Evolutionary conservation across 2,888 invertebrate species (phyloP), one percentile per base, ranked within the genome.

Genomic region (Drosophila gaucha): DNA sequence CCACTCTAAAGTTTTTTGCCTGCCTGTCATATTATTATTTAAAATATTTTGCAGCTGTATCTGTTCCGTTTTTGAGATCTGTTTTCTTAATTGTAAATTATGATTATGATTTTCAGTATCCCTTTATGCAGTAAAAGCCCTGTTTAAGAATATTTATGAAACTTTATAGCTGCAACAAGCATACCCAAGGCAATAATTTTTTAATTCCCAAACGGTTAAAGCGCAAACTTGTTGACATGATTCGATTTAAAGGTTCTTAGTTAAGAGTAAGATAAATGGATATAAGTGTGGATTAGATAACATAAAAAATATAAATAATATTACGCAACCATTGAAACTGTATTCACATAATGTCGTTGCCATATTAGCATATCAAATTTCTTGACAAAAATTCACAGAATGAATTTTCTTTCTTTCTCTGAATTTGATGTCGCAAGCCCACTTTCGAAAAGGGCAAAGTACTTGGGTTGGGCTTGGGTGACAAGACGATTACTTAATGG

Each of bases 401-500:
- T 16, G 28, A 54, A 14, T 35, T 31, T 39, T 18, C 9, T 41
- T n/a, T 41, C 24, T 22, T 22, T 22, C 5, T 22, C 3, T 22
- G 3, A 22, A 41, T 33, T 35, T 41, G 59, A n/a, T 49, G 49
- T 49, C 24, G 3, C 6, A 14, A 58, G 18, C 24, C 47, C 24
- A 38, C 33, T 43, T 39, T 59, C 20, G 30, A 14, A 52, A 41
- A 31, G 38, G 38, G 24, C 26, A 35, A 47, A 43, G 28, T 16
- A 20, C 18, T 30, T 41, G 28, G 9, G 31, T 10, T 28, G 35
- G 18, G 55, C 14, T 46, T 38, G 36, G 46, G 39, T 39, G 35
- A 41, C 46, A 36, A 65, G 35, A 22, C 39, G 33, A 49, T 65
- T 65, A 39, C 44, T 16, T 59, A 66, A 67, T 59, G 28, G 38